phyloP scores from a whole-genome alignment of 2,113 vertebrate genomes.

The Centropus bengalensis region DNA sequence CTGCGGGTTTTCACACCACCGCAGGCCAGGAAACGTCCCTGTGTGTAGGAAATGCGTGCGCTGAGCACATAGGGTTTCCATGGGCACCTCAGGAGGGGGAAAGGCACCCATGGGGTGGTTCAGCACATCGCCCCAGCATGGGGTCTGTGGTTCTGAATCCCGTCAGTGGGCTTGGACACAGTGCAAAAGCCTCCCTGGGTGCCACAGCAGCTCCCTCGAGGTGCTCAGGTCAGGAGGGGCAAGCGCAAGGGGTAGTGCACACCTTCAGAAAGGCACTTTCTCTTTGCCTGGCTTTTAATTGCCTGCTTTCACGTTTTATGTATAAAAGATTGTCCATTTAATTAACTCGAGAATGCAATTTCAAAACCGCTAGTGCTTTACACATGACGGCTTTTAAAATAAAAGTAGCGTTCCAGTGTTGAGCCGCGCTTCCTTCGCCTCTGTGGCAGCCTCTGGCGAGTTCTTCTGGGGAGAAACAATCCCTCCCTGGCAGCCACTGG shows the following conservation, averaged over 20 bases:
- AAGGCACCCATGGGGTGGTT: accelerated
- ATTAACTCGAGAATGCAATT: constrained; percentile 86
- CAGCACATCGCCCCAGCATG: background rate
- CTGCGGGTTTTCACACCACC: background rate
- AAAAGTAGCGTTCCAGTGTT: constrained; percentile 72
- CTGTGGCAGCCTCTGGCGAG: constrained; percentile 12
- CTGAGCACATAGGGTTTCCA: accelerated
- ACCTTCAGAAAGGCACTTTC: constrained; percentile 41
- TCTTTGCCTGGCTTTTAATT: constrained; percentile 76
- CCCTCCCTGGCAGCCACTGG: accelerated
- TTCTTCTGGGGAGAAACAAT: background rate
- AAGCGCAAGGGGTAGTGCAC: background rate
- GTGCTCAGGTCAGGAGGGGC: background rate
- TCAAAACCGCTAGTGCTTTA: constrained; percentile 84
- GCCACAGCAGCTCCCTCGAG: background rate
- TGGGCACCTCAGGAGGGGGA: background rate
- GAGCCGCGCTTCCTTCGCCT: background rate
- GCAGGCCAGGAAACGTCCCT: accelerated
- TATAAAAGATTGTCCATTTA: constrained; percentile 85
- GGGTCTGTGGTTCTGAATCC: background rate
- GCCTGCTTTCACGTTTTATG: constrained; percentile 83
- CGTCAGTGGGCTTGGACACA: background rate
- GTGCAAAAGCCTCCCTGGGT: background rate
- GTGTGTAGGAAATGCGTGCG: background rate
- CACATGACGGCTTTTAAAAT: constrained; percentile 85